These are phyloP conservation scores for Sebastes fasciatus DNA, from an alignment of 2,113 vertebrate species.

Conservation along the genomic window DNA sequence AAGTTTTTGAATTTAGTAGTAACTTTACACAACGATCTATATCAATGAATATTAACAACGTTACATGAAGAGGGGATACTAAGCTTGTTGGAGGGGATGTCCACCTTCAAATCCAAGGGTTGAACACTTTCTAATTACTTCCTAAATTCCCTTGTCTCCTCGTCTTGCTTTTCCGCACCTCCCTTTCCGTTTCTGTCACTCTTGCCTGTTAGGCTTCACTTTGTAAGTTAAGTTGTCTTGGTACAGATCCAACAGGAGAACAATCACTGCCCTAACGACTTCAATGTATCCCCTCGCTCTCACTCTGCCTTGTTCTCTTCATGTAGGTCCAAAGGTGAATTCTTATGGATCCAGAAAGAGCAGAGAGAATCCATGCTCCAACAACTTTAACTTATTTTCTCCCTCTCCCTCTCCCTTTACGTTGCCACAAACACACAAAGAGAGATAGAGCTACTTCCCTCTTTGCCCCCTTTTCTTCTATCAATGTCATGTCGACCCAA, in stretches of 20 bases:
- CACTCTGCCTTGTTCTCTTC: conserved; percentile 10
- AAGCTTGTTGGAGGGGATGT: neutral
- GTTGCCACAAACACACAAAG: neutral
- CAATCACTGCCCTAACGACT: conserved; percentile 18
- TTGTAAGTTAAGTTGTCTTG: conserved; percentile 20
- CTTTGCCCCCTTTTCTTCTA: conserved; percentile 14
- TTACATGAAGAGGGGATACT: neutral
- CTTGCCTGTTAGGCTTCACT: neutral
- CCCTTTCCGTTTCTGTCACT: neutral
- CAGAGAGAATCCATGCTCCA: conserved; percentile 9
- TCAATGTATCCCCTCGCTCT: conserved; percentile 2
- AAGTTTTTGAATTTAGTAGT: neutral
- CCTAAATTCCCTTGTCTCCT: neutral
- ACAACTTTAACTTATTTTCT: conserved; percentile 6
- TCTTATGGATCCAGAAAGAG: conserved; percentile 53
- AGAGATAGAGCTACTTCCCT: neutral
- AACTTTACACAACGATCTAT: neutral
- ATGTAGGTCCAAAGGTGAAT: conserved; percentile 32
- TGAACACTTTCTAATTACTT: neutral
- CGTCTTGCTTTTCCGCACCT: neutral
- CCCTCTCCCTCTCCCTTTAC: neutral
- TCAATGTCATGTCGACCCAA: conserved; percentile 28
- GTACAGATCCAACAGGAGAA: conserved; percentile 17
- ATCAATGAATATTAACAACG: neutral
- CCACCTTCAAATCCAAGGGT: neutral